Evolutionary conservation across 2,113 vertebrate genomes (phyloP).

Genomic region (Paraplagusia blochii): DNA sequence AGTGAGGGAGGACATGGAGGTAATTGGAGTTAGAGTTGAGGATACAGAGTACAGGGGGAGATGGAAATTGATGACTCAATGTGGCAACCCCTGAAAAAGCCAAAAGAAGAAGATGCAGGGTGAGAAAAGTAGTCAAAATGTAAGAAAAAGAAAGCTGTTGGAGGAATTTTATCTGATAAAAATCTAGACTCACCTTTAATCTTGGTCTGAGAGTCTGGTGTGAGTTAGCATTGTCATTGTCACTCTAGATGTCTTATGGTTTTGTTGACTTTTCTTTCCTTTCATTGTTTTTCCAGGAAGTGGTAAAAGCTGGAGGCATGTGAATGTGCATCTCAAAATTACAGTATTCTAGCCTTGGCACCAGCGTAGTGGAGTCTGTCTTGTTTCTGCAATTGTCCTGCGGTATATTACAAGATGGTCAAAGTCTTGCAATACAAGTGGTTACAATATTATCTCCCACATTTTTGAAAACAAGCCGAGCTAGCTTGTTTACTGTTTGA

Average conservation of each 20-base stretch:
- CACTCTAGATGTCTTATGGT: constrained; percentile 63
- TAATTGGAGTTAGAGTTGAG: no score
- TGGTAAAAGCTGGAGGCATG: constrained; percentile 65
- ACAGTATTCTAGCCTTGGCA: constrained; percentile 49
- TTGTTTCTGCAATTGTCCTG: constrained; percentile 56
- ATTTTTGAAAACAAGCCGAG: constrained; percentile 55
- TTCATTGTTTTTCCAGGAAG: constrained; percentile 77
- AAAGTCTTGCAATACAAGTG: constrained; percentile 36
- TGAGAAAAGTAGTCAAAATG: constrained; percentile 32
- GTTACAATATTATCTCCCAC: constrained; percentile 48
- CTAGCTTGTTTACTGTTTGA: constrained; percentile 51
- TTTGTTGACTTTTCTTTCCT: constrained; percentile 74
- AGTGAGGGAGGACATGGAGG: no score
- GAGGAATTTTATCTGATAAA: no score
- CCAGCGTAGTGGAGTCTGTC: constrained; percentile 30
- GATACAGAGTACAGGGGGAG: no score
- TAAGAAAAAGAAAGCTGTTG: constrained; percentile 22
- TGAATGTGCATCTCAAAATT: constrained; percentile 34
- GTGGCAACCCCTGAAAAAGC: no score
- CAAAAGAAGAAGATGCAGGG: constrained; percentile 40
- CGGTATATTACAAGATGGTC: constrained; percentile 53
- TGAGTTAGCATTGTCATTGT: constrained; percentile 60
- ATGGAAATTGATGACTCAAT: no score
- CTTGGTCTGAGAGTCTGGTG: constrained; percentile 51
- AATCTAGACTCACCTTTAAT: constrained; percentile 64